A percentile compares a stretch with the other conserved stretches of the same genome.
These are phyloP conservation scores for Ctenicera cuprea DNA, from an alignment of 2,888 invertebrate genomes.

Conservation along the genomic window DNA sequence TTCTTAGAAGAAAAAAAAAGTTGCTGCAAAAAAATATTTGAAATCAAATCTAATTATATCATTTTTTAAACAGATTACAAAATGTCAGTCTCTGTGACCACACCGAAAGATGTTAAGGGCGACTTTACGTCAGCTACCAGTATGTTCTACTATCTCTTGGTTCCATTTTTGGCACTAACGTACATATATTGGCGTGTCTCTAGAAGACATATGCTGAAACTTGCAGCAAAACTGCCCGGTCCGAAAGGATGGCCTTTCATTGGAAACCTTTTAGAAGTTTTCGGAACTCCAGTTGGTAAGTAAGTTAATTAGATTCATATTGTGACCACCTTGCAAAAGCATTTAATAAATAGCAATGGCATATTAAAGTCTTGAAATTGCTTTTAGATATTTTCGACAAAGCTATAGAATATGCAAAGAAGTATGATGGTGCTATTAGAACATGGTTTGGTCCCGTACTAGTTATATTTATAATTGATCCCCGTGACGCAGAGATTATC, in stretches of 20 bases:
- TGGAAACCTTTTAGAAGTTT: conserved; percentile 84
- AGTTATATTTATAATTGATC: conserved; percentile 83
- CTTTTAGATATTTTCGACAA: conserved; percentile 82
- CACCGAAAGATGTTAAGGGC: too few species aligned
- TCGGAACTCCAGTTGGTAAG: conserved; percentile 83
- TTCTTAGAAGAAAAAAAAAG: too few species aligned
- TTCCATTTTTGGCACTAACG: conserved; percentile 81
- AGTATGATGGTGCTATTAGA: conserved; percentile 78
- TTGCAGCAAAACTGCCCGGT: conserved; percentile 84
- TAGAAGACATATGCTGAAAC: conserved; percentile 80
- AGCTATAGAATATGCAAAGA: conserved; percentile 74
- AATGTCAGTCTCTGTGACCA: too few species aligned
- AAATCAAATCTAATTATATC: too few species aligned
- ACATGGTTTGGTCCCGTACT: conserved; percentile 87
- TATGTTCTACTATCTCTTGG: conserved; percentile 83
- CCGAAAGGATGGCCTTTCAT: conserved; percentile 83
- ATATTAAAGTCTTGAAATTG: too few species aligned
- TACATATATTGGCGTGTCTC: conserved; percentile 86
- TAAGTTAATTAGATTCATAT: neutral
- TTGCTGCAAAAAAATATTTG: too few species aligned
- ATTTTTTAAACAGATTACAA: too few species aligned
- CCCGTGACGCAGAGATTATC: conserved; percentile 86
- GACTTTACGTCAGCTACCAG: conserved; percentile 13
- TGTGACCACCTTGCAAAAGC: too few species aligned
- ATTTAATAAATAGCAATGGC: too few species aligned